phyloP scores from a whole-genome alignment of 2,888 invertebrate species.

The Drosophila eohydei region DNA sequence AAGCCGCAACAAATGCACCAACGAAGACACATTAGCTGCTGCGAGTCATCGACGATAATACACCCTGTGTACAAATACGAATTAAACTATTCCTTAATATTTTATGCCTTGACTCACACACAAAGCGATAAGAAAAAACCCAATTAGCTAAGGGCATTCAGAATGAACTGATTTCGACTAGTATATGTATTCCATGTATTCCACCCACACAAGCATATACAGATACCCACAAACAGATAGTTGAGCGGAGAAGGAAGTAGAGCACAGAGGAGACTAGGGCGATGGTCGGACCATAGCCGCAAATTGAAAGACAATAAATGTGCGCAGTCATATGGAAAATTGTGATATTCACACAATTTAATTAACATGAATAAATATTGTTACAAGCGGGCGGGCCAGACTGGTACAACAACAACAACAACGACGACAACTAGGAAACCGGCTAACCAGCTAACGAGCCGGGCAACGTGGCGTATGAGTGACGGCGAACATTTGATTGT shows the following conservation, averaged over 20 bases:
- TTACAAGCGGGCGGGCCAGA: constrained; percentile 72
- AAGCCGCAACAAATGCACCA: constrained; percentile 12
- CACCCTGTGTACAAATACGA: too few relatives aligned
- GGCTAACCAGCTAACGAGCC: constrained; percentile 70
- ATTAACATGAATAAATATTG: constrained; percentile 85
- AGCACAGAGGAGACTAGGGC: not conserved
- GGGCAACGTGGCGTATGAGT: constrained; percentile 77
- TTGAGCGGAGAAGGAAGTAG: not conserved
- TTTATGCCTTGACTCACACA: not conserved
- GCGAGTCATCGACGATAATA: not conserved
- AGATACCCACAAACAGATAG: not conserved
- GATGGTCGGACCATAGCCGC: constrained; percentile 59
- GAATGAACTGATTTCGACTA: not conserved
- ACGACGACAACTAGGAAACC: constrained; percentile 31
- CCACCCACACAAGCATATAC: not conserved
- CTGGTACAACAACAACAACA: constrained; percentile 27
- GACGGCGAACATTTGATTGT: constrained; percentile 71
- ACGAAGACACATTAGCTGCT: not conserved
- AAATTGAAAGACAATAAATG: constrained; percentile 84
- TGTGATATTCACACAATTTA: constrained; percentile 85
- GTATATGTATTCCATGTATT: not conserved
- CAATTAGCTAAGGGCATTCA: not conserved
- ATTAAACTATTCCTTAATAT: not conserved
- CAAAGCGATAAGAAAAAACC: not conserved
- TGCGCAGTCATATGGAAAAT: constrained; percentile 83